Evolutionary conservation across 2,797 vertebrate species (phyloP), one percentile per base, ranked within the genome.

Genomic region (Lindbergichthys nudifrons): DNA sequence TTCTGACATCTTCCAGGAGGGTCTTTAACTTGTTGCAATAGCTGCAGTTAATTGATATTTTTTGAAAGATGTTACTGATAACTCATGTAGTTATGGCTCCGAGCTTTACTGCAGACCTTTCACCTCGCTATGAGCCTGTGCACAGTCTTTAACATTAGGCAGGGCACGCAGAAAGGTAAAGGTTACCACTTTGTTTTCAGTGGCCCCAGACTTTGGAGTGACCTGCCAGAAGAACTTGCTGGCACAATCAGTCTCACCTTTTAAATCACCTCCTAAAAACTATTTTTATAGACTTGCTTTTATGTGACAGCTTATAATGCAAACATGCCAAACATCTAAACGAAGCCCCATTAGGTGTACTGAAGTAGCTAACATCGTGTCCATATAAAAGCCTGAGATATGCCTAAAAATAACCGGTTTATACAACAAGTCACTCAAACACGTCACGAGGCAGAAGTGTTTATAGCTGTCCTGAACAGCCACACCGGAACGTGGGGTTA

Each of bases 251-350:
- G 62, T 50, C 19, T 47, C 64, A 78, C 75, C 70, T 72, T 70
- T 67, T 51, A 68, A 71, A 80, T 74, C 67, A 59, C 61, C 57
- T 74, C 74, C 68, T 77, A 80, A 74, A 77, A 70, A 43, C 39
- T 2, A 32, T 70, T 66, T 66, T 78, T 77, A 71, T 56, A 59
- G 77, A 64, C 52, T 71, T 56, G 18, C 21, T 65, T 80, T 75
- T 59, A 82, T 72, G 60, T 68, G 62, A 70, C 36, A 53, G 21
- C 21, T 50, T 65, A 52, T 78, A 48, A 56, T 50, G 32, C 53
- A 67, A 73, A 45, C 32, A 57, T 53, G 32, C 53, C 32, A 32
- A 56, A 14, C 46, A 46, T 70, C 56, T 23, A 43, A 60, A 43
- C 5, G 9, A 19, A 48, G 32, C 13, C 5, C 36, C 2, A 8